Evolutionary conservation across 2,888 invertebrate genomes (phyloP).

Genomic region (Trissonchulus latispiculum): DNA sequence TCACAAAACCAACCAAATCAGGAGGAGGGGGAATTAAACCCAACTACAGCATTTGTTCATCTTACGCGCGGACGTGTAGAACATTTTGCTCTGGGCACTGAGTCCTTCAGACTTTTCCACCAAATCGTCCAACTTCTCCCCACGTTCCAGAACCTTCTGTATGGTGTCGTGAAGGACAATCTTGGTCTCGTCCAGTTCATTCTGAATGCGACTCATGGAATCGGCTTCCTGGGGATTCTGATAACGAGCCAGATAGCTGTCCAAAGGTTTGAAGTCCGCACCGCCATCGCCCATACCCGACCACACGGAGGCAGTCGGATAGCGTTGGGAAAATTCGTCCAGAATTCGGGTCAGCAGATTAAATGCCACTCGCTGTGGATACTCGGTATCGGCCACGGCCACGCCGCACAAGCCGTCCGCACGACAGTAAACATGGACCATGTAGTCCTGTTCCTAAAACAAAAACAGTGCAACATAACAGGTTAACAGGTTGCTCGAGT

Average conservation of each 20-base stretch:
- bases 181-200: constrained; percentile 95
- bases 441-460: constrained; percentile 57
- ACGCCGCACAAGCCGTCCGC: constrained; percentile 78
- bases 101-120: constrained; percentile 91
- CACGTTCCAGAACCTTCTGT: constrained; percentile 85
- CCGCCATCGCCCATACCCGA: constrained; percentile 31
- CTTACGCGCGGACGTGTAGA: constrained; percentile 73
- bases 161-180: constrained; percentile 94
- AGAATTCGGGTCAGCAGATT: constrained; percentile 80
- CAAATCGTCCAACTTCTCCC: constrained; percentile 94
- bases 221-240: constrained; percentile 90
- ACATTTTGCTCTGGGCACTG: constrained; percentile 91
- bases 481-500: too few species aligned
- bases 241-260: constrained; percentile 37
- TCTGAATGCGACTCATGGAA: constrained; percentile 93
- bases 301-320: constrained; percentile 56
- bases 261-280: constrained; percentile 31
- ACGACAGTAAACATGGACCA: constrained; percentile 92
- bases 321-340: constrained; percentile 74
- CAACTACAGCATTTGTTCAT: constrained; percentile 45
- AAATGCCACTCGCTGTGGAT: constrained; percentile 90
- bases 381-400: constrained; percentile 91
- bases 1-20: too few species aligned
- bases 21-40: too few species aligned
- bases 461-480: too few species aligned